phyloP scores from a whole-genome alignment of 2,113 vertebrate species.

The Labeo catla region DNA sequence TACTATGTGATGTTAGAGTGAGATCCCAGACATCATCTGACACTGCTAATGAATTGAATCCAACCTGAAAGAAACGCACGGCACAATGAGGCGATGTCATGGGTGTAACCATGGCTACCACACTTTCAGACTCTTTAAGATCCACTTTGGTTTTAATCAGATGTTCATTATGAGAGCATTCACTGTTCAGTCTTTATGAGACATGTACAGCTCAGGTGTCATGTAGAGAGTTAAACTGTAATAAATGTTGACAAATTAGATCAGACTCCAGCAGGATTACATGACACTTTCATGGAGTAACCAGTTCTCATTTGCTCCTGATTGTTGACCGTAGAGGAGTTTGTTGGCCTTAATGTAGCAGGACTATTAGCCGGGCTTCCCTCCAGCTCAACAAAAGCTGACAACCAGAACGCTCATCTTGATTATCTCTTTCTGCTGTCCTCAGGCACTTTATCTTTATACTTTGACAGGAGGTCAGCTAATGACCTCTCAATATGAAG shows the following conservation, averaged over 20 bases:
- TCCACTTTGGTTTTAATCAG: neutral
- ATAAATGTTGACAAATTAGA: neutral
- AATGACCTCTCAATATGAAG: slow-evolving; percentile 47
- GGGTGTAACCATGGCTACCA: slow-evolving; percentile 24
- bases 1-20: neutral
- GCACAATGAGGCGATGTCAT: neutral
- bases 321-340: too few species aligned
- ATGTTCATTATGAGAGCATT: slow-evolving; percentile 20
- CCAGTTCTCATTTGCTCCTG: neutral
- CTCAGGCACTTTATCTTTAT: slow-evolving; percentile 36
- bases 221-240: neutral
- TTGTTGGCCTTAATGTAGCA: neutral
- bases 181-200: neutral
- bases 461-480: slow-evolving; percentile 43
- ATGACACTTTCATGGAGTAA: neutral
- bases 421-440: slow-evolving; percentile 2
- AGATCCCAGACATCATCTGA: neutral
- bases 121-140: neutral
- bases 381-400: slow-evolving; percentile 11
- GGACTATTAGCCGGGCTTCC: neutral
- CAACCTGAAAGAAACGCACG: neutral
- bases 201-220: neutral
- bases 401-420: neutral
- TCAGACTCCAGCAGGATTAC: neutral
- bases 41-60: neutral